Base-by-base conservation (phyloP, 2,113 vertebrate genomes). In the Panthera uncia region DNA sequence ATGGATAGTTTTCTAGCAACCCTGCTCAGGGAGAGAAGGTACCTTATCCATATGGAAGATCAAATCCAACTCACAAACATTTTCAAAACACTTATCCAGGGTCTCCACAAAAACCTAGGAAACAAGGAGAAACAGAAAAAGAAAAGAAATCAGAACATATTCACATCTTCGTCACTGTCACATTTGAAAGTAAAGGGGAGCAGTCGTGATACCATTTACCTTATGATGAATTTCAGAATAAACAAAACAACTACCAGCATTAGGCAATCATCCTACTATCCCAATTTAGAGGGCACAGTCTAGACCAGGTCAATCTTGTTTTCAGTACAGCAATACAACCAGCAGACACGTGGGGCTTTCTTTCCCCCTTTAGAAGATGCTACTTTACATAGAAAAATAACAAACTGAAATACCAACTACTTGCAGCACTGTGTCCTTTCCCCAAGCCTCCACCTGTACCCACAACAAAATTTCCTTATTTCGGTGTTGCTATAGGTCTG, bases 1-100 rank as follows among this genome's bases (percentile, higher is more conserved):
- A 14, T 1, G 2, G 45, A 18, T 50, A 55, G 14, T 80, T 76
- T 78, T 48, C 79, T 0, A 73, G 10, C 1, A 73, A 50, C 5
- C 23, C 15, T 55, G 21, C 8, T 41, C 31, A 52, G 45, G 29
- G 52, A 91, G 18, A 82, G 79, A 63, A 91, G n/a, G 69, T 98
- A 99, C 99, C 99, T 99, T 99, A 98, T 99, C 99, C 99, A 99
- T 99, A 98, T 99, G 99, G 97, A 99, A 99, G 98, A 99, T 99
- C 97, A 99, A 99, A 98, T 99, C 99, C 98, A 99, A 98, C 6
- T 99, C 99, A 96, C 99, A 99, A 81, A 99, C 99, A 0, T 99
- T 99, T 98, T 99, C 99, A 88, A 99, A 99, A 98, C 99, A 99
- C 98, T 99, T 99, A 98, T 99, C 99, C 98, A 99, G 98, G 0